Percentiles rank a stretch among this genome's conserved stretches.
phyloP scores from a whole-genome alignment of 1,140 invertebrate genomes.

The Zaprionus gabonicus region DNA sequence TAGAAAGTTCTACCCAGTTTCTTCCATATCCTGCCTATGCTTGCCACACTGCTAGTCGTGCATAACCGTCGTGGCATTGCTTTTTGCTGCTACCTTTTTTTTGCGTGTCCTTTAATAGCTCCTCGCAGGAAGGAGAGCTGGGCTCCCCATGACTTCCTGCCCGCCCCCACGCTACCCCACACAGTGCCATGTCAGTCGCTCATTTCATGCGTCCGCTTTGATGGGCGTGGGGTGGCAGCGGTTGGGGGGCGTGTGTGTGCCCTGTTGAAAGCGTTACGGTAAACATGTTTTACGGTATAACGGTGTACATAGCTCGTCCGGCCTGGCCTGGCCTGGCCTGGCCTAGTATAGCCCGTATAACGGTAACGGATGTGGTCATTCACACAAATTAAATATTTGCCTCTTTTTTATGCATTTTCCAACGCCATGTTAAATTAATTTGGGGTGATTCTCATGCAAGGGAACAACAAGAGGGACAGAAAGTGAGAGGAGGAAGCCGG shows the following conservation, averaged over 20 bases:
- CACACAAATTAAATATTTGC: slow-evolving; percentile 79
- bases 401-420: slow-evolving; percentile 34
- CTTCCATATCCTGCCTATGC: background rate
- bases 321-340: background rate
- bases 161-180: background rate
- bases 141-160: background rate
- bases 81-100: slow-evolving; percentile 27
- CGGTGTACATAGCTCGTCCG: slow-evolving; percentile 19
- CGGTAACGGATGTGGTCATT: slow-evolving; percentile 66
- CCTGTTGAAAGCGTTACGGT: slow-evolving; percentile 45
- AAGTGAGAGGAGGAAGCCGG: background rate
- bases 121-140: background rate
- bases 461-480: slow-evolving; percentile 6
- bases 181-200: slow-evolving; percentile 50
- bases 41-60: slow-evolving; percentile 8
- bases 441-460: slow-evolving; percentile 45
- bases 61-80: background rate
- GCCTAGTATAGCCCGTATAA: background rate
- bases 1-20: too few species aligned
- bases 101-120: slow-evolving; percentile 13
- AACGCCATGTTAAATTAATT: slow-evolving; percentile 51
- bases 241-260: slow-evolving; percentile 22
- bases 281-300: slow-evolving; percentile 46
- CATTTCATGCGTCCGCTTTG: slow-evolving; percentile 54
- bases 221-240: background rate